Evolutionary conservation across 2,113 vertebrate genomes (phyloP), one percentile per base, ranked within the genome.

Genomic region (Oplegnathus fasciatus): DNA sequence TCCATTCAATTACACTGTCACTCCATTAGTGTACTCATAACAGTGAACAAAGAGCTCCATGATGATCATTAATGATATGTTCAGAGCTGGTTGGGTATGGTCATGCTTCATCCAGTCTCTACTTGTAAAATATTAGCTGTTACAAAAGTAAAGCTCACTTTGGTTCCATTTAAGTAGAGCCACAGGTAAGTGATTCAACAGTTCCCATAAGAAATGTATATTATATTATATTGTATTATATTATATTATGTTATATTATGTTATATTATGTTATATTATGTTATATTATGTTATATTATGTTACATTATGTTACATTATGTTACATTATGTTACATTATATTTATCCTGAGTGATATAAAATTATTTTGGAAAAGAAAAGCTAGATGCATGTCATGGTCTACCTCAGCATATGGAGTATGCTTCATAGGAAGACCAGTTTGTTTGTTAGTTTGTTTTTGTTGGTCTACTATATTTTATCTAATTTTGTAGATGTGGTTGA

Each of bases 11-110:
- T 94, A 93, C 91, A 79, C 86, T 80, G 90, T 86, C 92, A 87
- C 92, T 93, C 94, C 91, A 94, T 94, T 94, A 94, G 93, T 87
- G 89, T 83, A 87, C 84, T 87, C 91, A 88, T 93, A 94, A 90
- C 78, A 88, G 65, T 75, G 93, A 93, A 93, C 93, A 93, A 93
- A 93, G 91, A 83, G 90, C 83, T 83, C 75, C 75, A 15, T 80
- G 93, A 94, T 93, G 92, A 89, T 92, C 93, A 93, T 91, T 92
- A 89, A 93, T 94, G 93, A 85, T 86, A 86, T 67, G 90, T 91
- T 92, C 90, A 73, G 83, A 80, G 80, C 55, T 42, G 79, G 46
- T 76, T 54, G 54, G 85, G 60, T 18, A 42, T 18, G 57, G 85
- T 80, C 84, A 89, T 86, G 84, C 86, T 82, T 91, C 86, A 88